Evolutionary conservation across 2,888 invertebrate species (phyloP).

Genomic region (Balanococcus diminutus): DNA sequence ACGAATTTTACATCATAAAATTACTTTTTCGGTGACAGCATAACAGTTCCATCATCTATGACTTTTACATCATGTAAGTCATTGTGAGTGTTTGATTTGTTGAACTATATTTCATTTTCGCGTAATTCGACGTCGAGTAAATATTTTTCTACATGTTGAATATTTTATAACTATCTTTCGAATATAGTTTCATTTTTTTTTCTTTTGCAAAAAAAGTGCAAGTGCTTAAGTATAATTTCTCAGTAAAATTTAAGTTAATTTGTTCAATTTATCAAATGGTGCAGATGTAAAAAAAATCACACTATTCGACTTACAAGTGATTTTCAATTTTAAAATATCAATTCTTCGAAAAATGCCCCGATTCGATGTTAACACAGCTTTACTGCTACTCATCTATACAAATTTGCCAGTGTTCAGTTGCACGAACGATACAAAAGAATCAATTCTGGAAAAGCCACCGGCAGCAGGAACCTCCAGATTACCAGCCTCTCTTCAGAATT

Average conservation of each 20-base stretch:
- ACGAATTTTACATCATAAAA: conserved; percentile 35
- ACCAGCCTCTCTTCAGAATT: background rate
- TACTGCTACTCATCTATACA: background rate
- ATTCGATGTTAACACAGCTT: background rate
- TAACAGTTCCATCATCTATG: conserved; percentile 42
- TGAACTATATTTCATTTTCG: background rate
- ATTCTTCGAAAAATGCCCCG: background rate
- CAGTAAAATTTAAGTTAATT: background rate
- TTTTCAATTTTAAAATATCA: background rate
- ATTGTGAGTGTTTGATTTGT: background rate
- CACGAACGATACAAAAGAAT: background rate
- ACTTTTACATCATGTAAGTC: conserved; percentile 16
- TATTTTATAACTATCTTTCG: background rate
- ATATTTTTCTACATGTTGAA: background rate
- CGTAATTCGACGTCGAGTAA: background rate
- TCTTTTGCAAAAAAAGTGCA: background rate
- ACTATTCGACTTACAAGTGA: background rate
- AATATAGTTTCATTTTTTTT: background rate
- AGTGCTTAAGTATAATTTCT: too few species aligned
- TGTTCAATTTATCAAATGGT: background rate
- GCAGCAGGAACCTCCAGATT: background rate
- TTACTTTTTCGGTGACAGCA: conserved; percentile 32
- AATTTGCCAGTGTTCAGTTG: background rate
- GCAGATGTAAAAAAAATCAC: background rate
- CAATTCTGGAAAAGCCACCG: background rate